Evolutionary conservation across 2,888 invertebrate genomes (phyloP).

Genomic region (Punctoribates punctum): DNA sequence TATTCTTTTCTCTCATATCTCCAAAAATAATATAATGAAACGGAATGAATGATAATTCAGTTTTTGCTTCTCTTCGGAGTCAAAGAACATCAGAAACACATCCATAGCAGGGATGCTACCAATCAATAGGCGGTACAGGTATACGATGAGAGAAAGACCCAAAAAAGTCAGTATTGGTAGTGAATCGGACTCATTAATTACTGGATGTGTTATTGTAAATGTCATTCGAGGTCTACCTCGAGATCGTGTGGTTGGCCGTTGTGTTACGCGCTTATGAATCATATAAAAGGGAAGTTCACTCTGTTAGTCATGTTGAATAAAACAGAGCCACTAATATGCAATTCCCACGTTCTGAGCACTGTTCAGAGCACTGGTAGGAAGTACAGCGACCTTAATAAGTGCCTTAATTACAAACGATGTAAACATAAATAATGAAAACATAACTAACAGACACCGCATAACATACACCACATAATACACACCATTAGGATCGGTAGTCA

Average conservation of each 20-base stretch:
- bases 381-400: conserved; percentile 29
- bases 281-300: conserved; percentile 21
- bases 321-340: conserved; percentile 29
- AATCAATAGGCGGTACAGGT: neutral
- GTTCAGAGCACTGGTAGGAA: neutral
- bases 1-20: neutral
- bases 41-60: neutral
- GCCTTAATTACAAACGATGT: conserved; percentile 23
- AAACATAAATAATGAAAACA: conserved; percentile 29
- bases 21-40: neutral
- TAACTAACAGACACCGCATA: neutral
- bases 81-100: too few relatives aligned
- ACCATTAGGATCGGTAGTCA: neutral
- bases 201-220: conserved; percentile 20
- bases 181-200: conserved; percentile 6
- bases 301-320: conserved; percentile 12
- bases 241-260: conserved; percentile 19
- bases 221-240: neutral
- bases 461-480: neutral
- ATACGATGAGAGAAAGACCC: neutral
- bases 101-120: too few relatives aligned
- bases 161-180: neutral
- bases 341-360: conserved; percentile 4
- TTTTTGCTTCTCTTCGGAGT: neutral
- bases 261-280: conserved; percentile 18